Conservation (phyloP, 2,888 invertebrate genomes). For the Dendrolimus pini region DNA sequence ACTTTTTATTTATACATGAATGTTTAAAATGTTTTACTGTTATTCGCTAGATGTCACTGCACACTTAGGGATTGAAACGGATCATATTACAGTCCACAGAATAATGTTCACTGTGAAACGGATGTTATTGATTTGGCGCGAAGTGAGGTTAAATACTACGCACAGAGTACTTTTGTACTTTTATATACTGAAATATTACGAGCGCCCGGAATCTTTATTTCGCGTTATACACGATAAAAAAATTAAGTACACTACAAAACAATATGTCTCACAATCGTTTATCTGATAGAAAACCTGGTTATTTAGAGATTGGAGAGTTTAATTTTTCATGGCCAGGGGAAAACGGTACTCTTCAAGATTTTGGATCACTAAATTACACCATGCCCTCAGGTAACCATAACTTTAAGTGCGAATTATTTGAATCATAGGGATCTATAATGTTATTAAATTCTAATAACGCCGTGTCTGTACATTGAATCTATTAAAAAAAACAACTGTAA, state of each 20-base stretch:
- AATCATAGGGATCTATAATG: too few species aligned
- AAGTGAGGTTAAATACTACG: neutral
- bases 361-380: slow-evolving; percentile 62
- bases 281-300: slow-evolving; percentile 48
- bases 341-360: slow-evolving; percentile 63
- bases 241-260: neutral
- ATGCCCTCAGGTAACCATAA: slow-evolving; percentile 56
- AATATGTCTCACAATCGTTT: slow-evolving; percentile 47
- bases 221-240: neutral
- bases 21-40: too few species aligned
- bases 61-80: too few species aligned
- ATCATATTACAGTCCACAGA: too few species aligned
- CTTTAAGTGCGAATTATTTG: neutral
- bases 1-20: too few species aligned
- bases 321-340: slow-evolving; percentile 72
- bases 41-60: too few species aligned
- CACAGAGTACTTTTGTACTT: too few species aligned
- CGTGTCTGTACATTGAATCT: too few species aligned
- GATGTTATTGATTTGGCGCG: slow-evolving; percentile 36
- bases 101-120: slow-evolving; percentile 9
- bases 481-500: too few species aligned
- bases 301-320: slow-evolving; percentile 59
- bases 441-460: too few species aligned
- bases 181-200: too few species aligned
- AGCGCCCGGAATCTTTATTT: too few species aligned